Base-by-base conservation (phyloP, 2,113 vertebrate genomes). In the Rhipidura dahli region DNA sequence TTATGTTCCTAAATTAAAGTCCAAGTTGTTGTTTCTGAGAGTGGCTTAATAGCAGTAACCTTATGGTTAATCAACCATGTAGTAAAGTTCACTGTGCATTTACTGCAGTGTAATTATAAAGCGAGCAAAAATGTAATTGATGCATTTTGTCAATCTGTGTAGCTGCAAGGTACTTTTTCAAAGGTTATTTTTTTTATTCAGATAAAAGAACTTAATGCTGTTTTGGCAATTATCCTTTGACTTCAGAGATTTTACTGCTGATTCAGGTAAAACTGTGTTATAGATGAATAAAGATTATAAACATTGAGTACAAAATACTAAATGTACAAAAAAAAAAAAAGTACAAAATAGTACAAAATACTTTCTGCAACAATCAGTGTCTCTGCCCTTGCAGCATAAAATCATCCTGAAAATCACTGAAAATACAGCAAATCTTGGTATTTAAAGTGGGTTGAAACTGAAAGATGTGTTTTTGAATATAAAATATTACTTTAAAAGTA, bases 111-210 rank as follows among this genome's bases (percentile, higher is more conserved):
- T 98, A 98, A 98, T 98, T 98, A 98, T 96, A 98, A 98, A 98
- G 95, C 90, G 95, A 96, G 92, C 93, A 97, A 97, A 97, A 96
- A 96, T 97, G 97, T 97, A 98, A 98, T 98, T 98, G 97, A 98
- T 98, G 98, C 92, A 95, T 98, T 98, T 98, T 98, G 98, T 98
- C 98, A 98, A 97, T 98, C 97, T 97, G 94, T 97, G 93, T 98
- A 98, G 98, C 98, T 99, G 97, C 96, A 97, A 98, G 98, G 98
- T 98, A 98, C 96, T 98, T 97, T 98, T 96, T 95, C 93, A 98
- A 99, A 98, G 98, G 97, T 98, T 98, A 98, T 98, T 97, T 98
- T 98, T 91, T 94, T 93, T 91, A 97, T 98, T 97, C 39, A 60
- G 92, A 84, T 97, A 97, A 98, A 98, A 97, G 95, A 97, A 98